phyloP scores from a whole-genome alignment of 2,797 vertebrate genomes.

The Sternotherus odoratus region DNA sequence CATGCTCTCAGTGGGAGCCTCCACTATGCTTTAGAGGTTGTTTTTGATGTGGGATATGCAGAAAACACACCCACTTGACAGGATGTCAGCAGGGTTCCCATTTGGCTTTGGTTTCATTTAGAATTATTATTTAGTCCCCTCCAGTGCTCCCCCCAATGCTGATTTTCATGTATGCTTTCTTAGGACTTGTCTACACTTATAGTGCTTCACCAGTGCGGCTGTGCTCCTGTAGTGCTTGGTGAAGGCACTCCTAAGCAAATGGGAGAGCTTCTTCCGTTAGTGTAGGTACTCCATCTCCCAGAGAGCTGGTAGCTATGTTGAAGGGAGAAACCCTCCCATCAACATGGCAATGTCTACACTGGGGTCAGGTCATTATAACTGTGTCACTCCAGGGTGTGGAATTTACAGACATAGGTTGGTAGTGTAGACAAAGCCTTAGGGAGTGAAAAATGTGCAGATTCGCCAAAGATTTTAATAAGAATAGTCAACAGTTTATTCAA shows the following conservation, averaged over 20 bases:
- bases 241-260: background rate
- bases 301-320: background rate
- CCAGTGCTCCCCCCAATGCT: slow-evolving; percentile 2
- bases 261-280: background rate
- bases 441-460: slow-evolving; percentile 23
- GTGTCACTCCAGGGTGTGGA: background rate
- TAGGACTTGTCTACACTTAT: background rate
- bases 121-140: background rate
- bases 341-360: background rate
- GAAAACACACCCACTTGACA: background rate
- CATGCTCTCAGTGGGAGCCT: background rate
- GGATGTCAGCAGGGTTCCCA: background rate
- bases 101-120: background rate
- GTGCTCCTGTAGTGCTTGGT: background rate
- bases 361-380: background rate
- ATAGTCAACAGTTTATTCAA: slow-evolving; percentile 40
- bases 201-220: background rate
- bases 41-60: background rate
- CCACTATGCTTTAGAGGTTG: background rate
- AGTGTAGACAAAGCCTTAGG: background rate
- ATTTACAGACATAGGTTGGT: background rate
- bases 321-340: background rate
- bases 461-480: slow-evolving; percentile 38
- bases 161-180: slow-evolving; percentile 59
- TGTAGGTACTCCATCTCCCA: background rate